Evolutionary conservation across 2,797 vertebrate species (phyloP).

Genomic region (Argentina silus): DNA sequence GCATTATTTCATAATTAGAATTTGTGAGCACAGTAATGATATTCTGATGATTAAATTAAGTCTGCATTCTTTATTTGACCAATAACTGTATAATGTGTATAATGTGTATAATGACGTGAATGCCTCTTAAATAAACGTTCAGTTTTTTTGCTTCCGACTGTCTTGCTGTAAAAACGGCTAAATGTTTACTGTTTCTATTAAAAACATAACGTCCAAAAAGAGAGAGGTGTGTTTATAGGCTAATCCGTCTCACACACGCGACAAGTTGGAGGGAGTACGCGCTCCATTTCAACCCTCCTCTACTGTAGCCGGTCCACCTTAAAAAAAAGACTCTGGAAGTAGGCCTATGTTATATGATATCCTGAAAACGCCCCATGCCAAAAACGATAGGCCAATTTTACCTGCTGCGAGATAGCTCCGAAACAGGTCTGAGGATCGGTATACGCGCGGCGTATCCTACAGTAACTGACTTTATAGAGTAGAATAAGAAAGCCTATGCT

Average conservation of each 20-base stretch:
- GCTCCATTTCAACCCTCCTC: background rate
- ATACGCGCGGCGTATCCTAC: background rate
- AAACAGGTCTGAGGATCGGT: conserved; percentile 37
- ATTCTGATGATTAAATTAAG: no score
- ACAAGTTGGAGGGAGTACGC: conserved; percentile 7
- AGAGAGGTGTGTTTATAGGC: background rate
- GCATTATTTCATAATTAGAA: no score
- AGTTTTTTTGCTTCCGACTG: background rate
- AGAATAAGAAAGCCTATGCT: conserved; percentile 33
- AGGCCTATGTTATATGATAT: conserved; percentile 55
- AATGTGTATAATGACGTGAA: background rate
- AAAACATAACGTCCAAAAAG: background rate
- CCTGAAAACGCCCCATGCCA: conserved; percentile 73
- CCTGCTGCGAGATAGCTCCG: conserved; percentile 14
- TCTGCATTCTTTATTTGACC: no score
- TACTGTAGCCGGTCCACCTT: conserved; percentile 43
- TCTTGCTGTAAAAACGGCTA: background rate
- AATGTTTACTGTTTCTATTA: background rate
- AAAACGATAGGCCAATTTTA: conserved; percentile 25
- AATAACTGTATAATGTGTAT: no score
- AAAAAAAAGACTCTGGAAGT: conserved; percentile 51
- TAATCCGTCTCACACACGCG: background rate
- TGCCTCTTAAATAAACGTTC: background rate
- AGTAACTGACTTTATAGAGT: conserved; percentile 37
- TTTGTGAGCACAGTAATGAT: no score